Conservation (phyloP, 2,797 vertebrate species). For the Phataginus tetradactyla region DNA sequence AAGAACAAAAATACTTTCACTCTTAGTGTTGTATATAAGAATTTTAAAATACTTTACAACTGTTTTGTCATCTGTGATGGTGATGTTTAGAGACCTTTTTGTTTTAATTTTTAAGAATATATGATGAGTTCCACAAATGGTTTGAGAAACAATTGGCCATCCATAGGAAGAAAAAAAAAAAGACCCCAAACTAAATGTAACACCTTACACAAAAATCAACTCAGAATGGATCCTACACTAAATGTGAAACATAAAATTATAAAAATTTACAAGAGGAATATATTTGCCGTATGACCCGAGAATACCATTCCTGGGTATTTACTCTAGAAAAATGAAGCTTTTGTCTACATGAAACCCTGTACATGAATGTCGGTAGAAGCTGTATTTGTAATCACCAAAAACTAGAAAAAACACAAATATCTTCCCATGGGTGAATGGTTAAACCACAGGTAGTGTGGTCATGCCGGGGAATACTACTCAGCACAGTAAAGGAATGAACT, state of each 20-base stretch:
- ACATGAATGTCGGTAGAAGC: neutral
- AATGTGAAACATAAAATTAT: neutral
- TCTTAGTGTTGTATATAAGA: neutral
- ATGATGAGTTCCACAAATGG: neutral
- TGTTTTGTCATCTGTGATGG: neutral
- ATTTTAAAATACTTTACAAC: neutral
- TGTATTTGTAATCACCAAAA: neutral
- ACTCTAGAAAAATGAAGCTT: neutral
- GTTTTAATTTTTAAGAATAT: neutral
- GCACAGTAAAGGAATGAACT: neutral
- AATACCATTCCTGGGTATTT: neutral
- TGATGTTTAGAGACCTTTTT: neutral
- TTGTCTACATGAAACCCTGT: neutral
- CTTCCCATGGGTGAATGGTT: neutral
- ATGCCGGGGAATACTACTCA: neutral
- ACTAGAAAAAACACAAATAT: neutral
- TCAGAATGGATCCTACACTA: neutral
- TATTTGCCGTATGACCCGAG: neutral
- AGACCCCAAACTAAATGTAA: neutral
- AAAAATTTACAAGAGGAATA: neutral
- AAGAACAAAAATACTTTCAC: constrained; percentile 35
- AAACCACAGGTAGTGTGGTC: neutral
- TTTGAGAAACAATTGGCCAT: neutral
- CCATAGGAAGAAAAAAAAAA: neutral
- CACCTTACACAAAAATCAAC: neutral